Evolutionary conservation across 2,113 vertebrate species (phyloP), one percentile per base, ranked within the genome.

Genomic region (Numida meleagris): DNA sequence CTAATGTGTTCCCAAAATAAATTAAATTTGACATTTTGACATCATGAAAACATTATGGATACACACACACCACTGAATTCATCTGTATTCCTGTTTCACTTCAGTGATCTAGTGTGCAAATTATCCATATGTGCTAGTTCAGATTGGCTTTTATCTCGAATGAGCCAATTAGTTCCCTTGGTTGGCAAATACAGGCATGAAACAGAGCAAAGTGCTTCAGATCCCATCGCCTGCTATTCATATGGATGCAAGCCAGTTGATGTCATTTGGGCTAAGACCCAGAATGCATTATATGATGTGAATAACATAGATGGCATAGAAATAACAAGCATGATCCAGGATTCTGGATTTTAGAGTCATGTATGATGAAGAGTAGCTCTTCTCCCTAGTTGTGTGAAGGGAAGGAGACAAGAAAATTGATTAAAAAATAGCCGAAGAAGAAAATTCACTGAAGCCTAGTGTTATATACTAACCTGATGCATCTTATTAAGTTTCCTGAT

Each of bases 201-300:
- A 94, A n/a, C 12, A 78, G 33, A 59, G 10, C 1, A 4, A 1
- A 0, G 1, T 9, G 7, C 27, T 74, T 59, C 61, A 53, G 36
- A 55, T 71, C 38, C n/a, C 14, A 7, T 9, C 72, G 38, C 4
- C 12, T 55, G 50, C 14, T 17, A 43, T 46, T 65, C 38, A 45
- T 34, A 50, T 27, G 34, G 29, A 57, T 65, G 3, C 25, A 65
- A 72, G 18, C 14, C 45, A 86, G 20, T 8, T 1, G 0, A 25
- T 40, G 31, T 2, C 12, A 12, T 46, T 75, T 45, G 24, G 29
- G 3, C 12, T 15, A 25, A 66, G 68, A 83, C 45, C 2, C 17
- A 48, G 14, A 27, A 31, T 14, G 3, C 2, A 59, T 19, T 20
- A 10, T 33, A 33, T 0, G 0, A 10, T 16, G 2, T 31, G 10